Evolutionary conservation across 2,797 vertebrate species (phyloP).

Genomic region (Rhodeus uyekii): DNA sequence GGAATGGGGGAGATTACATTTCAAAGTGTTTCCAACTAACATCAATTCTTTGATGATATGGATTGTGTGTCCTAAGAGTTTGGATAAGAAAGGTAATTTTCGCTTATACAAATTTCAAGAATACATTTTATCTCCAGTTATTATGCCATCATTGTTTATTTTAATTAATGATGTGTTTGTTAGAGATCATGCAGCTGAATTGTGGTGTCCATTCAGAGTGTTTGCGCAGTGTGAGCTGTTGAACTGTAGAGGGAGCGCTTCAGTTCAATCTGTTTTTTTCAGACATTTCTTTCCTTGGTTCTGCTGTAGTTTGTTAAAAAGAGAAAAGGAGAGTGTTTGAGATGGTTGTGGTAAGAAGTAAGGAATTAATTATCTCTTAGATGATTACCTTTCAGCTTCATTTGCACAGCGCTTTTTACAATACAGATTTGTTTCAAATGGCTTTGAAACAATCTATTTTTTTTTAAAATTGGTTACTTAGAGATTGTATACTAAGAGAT

Average conservation of each 20-base stretch:
- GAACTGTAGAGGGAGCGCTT: slow-evolving; percentile 52
- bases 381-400: slow-evolving; percentile 15
- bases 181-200: neutral
- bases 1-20: slow-evolving; percentile 69
- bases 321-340: neutral
- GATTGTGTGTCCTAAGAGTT: neutral
- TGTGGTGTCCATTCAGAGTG: neutral
- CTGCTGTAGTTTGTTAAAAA: neutral
- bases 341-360: neutral
- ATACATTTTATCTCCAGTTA: neutral
- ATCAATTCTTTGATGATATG: slow-evolving; percentile 56
- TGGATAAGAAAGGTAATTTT: neutral
- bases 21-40: slow-evolving; percentile 68
- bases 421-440: no score
- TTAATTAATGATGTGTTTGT: neutral
- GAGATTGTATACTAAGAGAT: no score
- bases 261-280: neutral
- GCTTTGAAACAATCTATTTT: no score
- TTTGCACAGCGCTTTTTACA: no score
- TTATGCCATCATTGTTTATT: neutral
- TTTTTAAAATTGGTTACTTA: no score
- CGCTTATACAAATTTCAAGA: neutral
- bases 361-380: neutral
- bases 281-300: neutral
- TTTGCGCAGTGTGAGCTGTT: neutral